Evolutionary conservation across 2,113 vertebrate species (phyloP).

Genomic region (Phainopepla nitens): DNA sequence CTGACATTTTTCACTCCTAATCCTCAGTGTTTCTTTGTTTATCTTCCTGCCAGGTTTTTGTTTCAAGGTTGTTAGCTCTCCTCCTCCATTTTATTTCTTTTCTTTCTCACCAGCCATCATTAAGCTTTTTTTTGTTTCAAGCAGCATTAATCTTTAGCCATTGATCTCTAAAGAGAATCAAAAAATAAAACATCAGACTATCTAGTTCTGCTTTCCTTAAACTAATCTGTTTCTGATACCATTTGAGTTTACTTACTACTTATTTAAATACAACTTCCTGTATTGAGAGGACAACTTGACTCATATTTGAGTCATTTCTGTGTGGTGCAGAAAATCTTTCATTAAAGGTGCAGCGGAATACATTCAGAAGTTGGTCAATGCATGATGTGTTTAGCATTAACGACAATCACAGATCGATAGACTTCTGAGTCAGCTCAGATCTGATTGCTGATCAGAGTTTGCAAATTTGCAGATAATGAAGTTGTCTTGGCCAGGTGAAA

Average conservation of each 20-base stretch:
- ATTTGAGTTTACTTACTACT: neutral
- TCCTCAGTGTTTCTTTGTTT: neutral
- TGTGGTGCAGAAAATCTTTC: neutral
- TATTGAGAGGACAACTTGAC: neutral
- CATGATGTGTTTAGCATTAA: neutral
- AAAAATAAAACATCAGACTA: neutral
- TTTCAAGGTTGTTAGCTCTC: neutral
- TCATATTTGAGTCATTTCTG: neutral
- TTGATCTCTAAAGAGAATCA: neutral
- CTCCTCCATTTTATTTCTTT: neutral
- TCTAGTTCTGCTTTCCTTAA: neutral
- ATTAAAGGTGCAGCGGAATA: neutral
- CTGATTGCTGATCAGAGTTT: neutral
- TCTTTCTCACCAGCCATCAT: neutral
- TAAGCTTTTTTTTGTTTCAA: neutral
- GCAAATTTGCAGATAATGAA: neutral
- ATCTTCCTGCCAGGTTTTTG: neutral
- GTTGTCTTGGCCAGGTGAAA: neutral
- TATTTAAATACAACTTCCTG: neutral
- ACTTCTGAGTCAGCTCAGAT: neutral
- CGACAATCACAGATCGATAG: neutral
- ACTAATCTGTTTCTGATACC: neutral
- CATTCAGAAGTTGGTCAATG: fast-evolving
- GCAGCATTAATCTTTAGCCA: neutral
- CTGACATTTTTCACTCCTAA: neutral